Percentiles rank a stretch among this genome's conserved stretches.
These are phyloP conservation scores for Cervus canadensis DNA, from an alignment of 2,113 vertebrate species.

Conservation along the genomic window DNA sequence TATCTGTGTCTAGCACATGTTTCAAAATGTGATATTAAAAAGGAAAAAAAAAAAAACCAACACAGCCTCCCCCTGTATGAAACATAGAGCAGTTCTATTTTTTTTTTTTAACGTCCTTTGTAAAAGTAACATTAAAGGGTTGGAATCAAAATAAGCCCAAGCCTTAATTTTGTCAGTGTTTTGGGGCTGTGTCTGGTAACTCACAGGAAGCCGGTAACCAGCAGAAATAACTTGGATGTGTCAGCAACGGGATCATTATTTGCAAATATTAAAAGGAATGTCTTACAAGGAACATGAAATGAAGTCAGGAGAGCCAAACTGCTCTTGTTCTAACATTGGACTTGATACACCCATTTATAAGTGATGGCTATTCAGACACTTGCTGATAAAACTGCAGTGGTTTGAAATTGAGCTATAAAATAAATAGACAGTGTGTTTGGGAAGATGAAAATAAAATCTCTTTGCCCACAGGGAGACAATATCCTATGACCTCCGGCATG, in stretches of 20 bases:
- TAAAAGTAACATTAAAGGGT: fast-evolving
- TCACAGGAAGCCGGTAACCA: fast-evolving
- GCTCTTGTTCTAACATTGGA: fast-evolving
- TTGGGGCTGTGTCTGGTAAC: fast-evolving
- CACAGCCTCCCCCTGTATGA: fast-evolving
- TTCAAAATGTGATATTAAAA: not conserved
- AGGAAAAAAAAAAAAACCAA: not conserved
- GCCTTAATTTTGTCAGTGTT: fast-evolving
- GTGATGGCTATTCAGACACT: not conserved
- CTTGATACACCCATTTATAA: not conserved
- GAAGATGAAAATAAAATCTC: fast-evolving
- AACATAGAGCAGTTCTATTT: not conserved
- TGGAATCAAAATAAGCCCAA: not conserved
- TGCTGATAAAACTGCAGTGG: fast-evolving
- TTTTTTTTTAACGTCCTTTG: not conserved
- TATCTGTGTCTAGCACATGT: not conserved
- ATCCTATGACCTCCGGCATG: not conserved
- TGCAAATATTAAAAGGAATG: not conserved
- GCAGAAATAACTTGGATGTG: fast-evolving
- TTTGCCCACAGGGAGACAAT: too few species aligned
- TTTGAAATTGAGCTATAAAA: not conserved
- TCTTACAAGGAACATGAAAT: not conserved
- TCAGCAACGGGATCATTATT: fast-evolving
- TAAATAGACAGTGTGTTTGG: not conserved
- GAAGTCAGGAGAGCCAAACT: not conserved